phyloP scores from a whole-genome alignment of 2,113 vertebrate genomes.

The Calypte anna region DNA sequence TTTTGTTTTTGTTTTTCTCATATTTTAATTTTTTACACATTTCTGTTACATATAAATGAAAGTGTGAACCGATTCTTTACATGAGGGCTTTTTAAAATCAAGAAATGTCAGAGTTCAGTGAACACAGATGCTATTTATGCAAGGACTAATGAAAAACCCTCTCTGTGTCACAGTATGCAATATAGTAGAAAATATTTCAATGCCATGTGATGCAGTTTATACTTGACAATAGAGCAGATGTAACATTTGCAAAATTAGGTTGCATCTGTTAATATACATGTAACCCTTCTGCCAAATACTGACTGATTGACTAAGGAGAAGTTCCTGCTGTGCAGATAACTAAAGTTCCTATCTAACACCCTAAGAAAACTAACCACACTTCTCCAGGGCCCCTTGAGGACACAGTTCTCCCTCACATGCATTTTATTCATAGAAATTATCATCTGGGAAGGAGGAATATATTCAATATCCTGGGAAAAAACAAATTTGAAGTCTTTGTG shows the following conservation, averaged over 20 bases:
- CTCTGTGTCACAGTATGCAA: neutral
- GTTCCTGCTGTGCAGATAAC: neutral
- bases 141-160: neutral
- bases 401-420: neutral
- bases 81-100: neutral
- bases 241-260: conserved; percentile 15
- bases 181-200: neutral
- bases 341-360: neutral
- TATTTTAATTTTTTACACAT: neutral
- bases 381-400: neutral
- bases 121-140: neutral
- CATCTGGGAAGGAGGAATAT: neutral
- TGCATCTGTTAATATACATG: conserved; percentile 9
- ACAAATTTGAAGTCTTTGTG: neutral
- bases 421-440: neutral
- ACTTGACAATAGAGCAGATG: neutral
- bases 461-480: neutral
- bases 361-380: neutral
- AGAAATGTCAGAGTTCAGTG: neutral
- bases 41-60: neutral
- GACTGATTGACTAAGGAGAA: neutral
- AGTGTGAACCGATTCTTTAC: neutral
- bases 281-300: neutral
- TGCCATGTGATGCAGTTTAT: neutral
- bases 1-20: neutral